Conservation (phyloP, 2,888 invertebrate genomes). For the Cephus pygmeus region DNA sequence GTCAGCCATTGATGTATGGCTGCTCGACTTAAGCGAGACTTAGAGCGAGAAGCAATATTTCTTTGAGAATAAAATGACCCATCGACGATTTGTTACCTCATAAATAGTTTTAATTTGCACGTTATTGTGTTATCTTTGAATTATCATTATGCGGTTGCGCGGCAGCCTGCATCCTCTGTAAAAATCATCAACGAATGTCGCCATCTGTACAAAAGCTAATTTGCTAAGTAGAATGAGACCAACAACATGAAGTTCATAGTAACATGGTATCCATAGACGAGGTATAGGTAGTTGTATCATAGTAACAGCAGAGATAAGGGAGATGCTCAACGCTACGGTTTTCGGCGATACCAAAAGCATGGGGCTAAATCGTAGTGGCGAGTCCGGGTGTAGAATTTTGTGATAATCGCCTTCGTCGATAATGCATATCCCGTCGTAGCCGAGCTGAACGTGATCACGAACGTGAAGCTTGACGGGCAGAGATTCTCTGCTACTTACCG, state of each 20-base stretch:
- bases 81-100: neutral
- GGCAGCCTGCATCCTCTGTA: neutral
- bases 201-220: neutral
- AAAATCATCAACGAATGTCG: neutral
- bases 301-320: too few relatives aligned
- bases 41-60: neutral
- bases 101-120: neutral
- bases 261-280: too few relatives aligned
- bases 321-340: too few relatives aligned
- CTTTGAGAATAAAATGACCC: neutral
- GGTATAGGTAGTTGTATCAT: too few relatives aligned
- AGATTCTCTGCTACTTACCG: too few relatives aligned
- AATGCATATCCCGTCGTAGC: too few relatives aligned
- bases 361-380: too few relatives aligned
- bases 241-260: neutral
- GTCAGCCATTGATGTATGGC: constrained; percentile 28
- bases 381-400: too few relatives aligned
- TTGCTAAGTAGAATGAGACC: neutral
- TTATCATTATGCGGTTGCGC: neutral
- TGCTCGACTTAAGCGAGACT: neutral
- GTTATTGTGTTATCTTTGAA: neutral
- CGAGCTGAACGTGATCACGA: too few relatives aligned
- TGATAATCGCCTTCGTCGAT: too few relatives aligned
- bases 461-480: too few relatives aligned
- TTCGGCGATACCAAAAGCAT: too few relatives aligned